phyloP scores from a whole-genome alignment of 1,140 invertebrate genomes.

The Holcopasites calliopsidis region DNA sequence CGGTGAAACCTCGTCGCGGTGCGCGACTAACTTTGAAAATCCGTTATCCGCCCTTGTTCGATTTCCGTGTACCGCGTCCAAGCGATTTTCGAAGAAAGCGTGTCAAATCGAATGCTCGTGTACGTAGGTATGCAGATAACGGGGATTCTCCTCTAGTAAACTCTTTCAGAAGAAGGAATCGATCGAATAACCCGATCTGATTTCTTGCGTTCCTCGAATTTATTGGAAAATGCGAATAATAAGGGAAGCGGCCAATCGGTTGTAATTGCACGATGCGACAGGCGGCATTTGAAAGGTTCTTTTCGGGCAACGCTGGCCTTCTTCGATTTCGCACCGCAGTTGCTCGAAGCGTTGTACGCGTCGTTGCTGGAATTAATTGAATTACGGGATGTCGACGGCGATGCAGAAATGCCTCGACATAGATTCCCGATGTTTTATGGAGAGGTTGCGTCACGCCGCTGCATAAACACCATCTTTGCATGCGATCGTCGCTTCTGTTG shows the following conservation, averaged over 20 bases:
- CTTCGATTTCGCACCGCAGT: no score
- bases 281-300: no score
- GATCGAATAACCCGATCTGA: no score
- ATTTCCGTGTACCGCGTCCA: slow-evolving; percentile 36
- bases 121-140: slow-evolving; percentile 57
- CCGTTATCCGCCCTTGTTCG: slow-evolving; percentile 58
- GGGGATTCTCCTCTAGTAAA: slow-evolving; percentile 11
- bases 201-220: no score
- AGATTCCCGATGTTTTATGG: slow-evolving; percentile 45
- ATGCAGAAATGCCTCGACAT: slow-evolving; percentile 31
- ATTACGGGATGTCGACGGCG: not conserved
- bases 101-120: slow-evolving; percentile 58
- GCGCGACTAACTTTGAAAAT: not conserved
- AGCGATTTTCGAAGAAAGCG: slow-evolving; percentile 54
- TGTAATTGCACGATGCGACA: no score
- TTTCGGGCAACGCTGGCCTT: no score
- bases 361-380: slow-evolving; percentile 22
- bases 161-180: no score
- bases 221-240: no score
- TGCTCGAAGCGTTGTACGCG: not conserved
- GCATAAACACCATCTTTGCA: slow-evolving; percentile 37
- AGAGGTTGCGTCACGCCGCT: slow-evolving; percentile 23
- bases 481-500: not conserved
- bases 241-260: no score
- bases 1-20: not conserved